Conservation (phyloP, 2,113 vertebrate genomes). For the Microcebus lehilahytsara region DNA sequence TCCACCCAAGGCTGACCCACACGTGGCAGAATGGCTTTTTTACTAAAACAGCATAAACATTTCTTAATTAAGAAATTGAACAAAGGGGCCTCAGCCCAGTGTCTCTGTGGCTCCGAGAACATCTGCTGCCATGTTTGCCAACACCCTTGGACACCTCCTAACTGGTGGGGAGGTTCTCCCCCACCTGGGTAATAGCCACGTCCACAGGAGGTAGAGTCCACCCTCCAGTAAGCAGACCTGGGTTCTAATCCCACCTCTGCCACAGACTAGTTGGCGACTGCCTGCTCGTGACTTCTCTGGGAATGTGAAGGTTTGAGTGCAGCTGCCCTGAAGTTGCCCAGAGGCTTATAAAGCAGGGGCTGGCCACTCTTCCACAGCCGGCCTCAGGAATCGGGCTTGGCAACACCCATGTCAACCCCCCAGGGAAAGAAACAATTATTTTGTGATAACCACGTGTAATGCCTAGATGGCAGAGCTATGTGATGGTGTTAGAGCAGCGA, state of each 20-base stretch:
- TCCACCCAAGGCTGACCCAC: slow-evolving; percentile 47
- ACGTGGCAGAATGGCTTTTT: slow-evolving; percentile 40
- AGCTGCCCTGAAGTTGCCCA: not conserved
- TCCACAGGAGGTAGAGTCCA: not conserved
- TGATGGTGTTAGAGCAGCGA: not conserved
- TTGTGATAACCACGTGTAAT: not conserved
- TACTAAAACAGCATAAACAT: not conserved
- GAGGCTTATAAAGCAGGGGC: not conserved
- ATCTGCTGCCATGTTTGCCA: not conserved
- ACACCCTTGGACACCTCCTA: not conserved
- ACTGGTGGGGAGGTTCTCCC: not conserved
- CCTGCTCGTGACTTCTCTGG: not conserved
- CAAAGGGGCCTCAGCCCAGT: not conserved
- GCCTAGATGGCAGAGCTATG: not conserved
- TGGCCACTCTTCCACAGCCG: not conserved
- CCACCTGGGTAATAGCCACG: not conserved
- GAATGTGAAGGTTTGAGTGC: not conserved
- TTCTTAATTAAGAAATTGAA: slow-evolving; percentile 23
- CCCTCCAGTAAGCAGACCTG: not conserved
- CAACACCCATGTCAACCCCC: not conserved
- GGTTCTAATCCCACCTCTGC: not conserved
- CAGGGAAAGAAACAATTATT: not conserved
- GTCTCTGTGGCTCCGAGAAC: not conserved
- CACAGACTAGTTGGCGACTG: not conserved
- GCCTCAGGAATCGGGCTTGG: not conserved